Conservation (phyloP, 1,140 invertebrate genomes). For the Apis cerana region DNA sequence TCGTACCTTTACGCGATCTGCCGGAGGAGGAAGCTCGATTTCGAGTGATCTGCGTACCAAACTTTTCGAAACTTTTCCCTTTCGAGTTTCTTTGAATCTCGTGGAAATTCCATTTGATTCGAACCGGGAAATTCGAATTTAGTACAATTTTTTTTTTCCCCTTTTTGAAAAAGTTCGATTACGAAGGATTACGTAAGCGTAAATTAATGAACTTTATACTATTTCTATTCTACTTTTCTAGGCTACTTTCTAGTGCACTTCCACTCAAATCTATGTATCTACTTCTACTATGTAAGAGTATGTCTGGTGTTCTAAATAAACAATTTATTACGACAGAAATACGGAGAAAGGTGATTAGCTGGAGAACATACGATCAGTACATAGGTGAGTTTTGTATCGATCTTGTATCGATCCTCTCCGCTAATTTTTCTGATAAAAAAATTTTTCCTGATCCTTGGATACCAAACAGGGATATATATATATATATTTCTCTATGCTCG, state of each 20-base stretch:
- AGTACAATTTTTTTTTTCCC: too few species aligned
- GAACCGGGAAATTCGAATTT: too few species aligned
- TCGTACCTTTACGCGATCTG: not conserved
- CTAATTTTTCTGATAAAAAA: too few species aligned
- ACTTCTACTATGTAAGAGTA: not conserved
- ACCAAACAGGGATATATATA: not conserved
- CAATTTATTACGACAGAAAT: too few species aligned
- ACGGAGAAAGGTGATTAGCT: too few species aligned
- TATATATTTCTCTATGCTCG: slow-evolving; percentile 3
- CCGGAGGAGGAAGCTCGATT: not conserved
- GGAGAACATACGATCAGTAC: too few species aligned
- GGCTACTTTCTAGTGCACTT: slow-evolving; percentile 22
- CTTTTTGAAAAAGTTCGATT: not conserved
- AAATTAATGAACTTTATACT: not conserved
- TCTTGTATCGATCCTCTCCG: not conserved
- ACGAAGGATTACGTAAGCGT: not conserved
- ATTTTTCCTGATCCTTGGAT: not conserved
- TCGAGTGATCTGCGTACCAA: not conserved
- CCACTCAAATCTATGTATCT: not conserved
- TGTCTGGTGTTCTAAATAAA: too few species aligned
- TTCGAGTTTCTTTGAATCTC: too few species aligned
- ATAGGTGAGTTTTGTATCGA: too few species aligned
- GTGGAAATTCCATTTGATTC: too few species aligned
- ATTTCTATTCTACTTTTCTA: slow-evolving; percentile 22
- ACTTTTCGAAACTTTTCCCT: too few species aligned